Base-by-base conservation (phyloP, 2,888 invertebrate species). In the Synanthedon vespiformis region DNA sequence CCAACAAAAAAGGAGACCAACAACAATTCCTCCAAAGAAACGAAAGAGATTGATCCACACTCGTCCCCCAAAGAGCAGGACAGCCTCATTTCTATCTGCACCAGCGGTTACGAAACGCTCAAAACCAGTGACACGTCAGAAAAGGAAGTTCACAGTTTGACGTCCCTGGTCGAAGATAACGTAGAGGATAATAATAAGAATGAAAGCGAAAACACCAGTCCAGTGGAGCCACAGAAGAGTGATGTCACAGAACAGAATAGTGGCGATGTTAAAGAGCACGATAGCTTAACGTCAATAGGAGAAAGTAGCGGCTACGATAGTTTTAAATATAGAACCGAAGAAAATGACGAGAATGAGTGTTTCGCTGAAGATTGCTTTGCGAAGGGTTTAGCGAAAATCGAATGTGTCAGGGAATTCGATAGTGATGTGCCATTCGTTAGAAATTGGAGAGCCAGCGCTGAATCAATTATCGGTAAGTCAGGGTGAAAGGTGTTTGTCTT, bases 221-320 rank as follows among this genome's bases (percentile, higher is more conserved):
- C 93, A 12, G 84, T 92, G 1, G 80, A 67, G 62, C 69, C 48
- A 74, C 77, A 40, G 58, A 44, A 52, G 40, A 40, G 50, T 18
- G 22, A 50, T n/a, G 40, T 40, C 12, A 50, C 74, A 55, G 80
- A 67, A 62, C 68, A 49, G 74, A 75, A 40, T 58, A 34, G 49
- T 49, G 14, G 44, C 8, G 27, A 50, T 22, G 40, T 40, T n/a
- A 50, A 51, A 51, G 63, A 79, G 48, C 77, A 81, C 55, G 89
- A 92, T 65, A 93, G 93, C 63, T 84, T 93, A 56, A 89, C 91
- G 61, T 92, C 92, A n/a, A 82, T 92, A 34, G 93, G 92, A 0
- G 93, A 94, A 61, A 94, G 94, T 65, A 92, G 92, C 67, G 95
- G 93, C 5, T 94, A 94, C 65, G 93, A 94, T 65, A 93, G 93